Percentiles rank a stretch among this genome's conserved stretches.
phyloP scores from a whole-genome alignment of 2,113 vertebrate species.

The Apteryx mantelli region DNA sequence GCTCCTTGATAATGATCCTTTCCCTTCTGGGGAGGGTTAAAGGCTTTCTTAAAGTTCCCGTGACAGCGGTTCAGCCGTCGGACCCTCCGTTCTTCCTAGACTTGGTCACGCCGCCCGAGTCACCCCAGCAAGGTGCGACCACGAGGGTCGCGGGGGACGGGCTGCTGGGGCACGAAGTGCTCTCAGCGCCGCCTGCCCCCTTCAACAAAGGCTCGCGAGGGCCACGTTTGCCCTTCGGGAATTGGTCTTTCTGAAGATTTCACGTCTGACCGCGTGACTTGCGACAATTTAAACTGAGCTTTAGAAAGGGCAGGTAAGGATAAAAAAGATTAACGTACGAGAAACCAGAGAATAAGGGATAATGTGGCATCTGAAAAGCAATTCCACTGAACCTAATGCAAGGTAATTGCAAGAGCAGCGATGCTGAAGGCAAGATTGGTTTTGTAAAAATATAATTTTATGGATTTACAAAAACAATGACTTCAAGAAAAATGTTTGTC shows the following conservation, averaged over 20 bases:
- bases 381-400: neutral
- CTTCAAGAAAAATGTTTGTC: slow-evolving; percentile 15
- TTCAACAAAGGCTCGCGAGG: neutral
- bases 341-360: neutral
- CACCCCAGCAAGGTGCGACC: neutral
- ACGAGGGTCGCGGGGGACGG: neutral
- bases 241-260: neutral
- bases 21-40: neutral
- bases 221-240: neutral
- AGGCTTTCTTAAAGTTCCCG: neutral
- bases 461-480: neutral
- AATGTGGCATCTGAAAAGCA: neutral
- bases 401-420: neutral
- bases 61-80: neutral
- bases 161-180: neutral
- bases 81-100: neutral
- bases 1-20: neutral
- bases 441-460: slow-evolving; percentile 12
- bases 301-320: neutral
- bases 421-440: neutral
- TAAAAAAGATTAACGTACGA: neutral
- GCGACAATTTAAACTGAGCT: neutral
- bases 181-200: neutral
- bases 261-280: neutral
- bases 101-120: neutral